phyloP scores from a whole-genome alignment of 2,113 vertebrate genomes.

The Tupaia chinensis region DNA sequence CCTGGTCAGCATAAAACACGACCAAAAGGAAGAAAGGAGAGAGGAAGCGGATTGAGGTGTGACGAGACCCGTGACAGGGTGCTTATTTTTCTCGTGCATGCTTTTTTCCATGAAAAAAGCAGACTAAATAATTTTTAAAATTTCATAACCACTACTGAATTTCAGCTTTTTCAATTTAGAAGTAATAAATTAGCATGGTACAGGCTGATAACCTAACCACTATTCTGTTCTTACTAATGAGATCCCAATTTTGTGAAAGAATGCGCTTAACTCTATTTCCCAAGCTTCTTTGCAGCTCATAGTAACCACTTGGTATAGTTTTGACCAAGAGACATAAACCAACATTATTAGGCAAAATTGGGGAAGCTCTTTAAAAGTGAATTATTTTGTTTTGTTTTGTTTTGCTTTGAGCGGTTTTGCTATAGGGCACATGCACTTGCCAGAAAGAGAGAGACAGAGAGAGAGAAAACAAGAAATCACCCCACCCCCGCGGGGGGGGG shows the following conservation, averaged over 20 bases:
- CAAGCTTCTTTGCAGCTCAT: background rate
- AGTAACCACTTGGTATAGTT: background rate
- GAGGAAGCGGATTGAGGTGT: too few species aligned
- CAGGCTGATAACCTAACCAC: background rate
- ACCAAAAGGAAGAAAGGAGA: too few species aligned
- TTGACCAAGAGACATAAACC: background rate
- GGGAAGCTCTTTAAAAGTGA: background rate
- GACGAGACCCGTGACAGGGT: too few species aligned
- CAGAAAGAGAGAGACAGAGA: too few species aligned
- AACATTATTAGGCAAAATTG: background rate
- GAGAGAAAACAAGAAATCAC: too few species aligned
- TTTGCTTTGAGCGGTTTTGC: too few species aligned
- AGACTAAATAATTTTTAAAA: background rate
- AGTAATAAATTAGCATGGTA: background rate
- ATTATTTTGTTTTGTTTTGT: too few species aligned
- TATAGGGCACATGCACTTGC: too few species aligned
- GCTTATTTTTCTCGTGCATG: too few species aligned
- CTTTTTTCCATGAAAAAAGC: too few species aligned
- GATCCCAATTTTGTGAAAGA: background rate
- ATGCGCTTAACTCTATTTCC: background rate
- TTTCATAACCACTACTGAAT: background rate
- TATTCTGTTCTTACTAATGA: background rate
- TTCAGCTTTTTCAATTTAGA: constrained; percentile 28
- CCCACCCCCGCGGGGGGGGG: too few species aligned
- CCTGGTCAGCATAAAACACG: too few species aligned